Evolutionary conservation across 2,797 vertebrate genomes (phyloP), one percentile per base, ranked within the genome.

Genomic region (Xerus rutilus): DNA sequence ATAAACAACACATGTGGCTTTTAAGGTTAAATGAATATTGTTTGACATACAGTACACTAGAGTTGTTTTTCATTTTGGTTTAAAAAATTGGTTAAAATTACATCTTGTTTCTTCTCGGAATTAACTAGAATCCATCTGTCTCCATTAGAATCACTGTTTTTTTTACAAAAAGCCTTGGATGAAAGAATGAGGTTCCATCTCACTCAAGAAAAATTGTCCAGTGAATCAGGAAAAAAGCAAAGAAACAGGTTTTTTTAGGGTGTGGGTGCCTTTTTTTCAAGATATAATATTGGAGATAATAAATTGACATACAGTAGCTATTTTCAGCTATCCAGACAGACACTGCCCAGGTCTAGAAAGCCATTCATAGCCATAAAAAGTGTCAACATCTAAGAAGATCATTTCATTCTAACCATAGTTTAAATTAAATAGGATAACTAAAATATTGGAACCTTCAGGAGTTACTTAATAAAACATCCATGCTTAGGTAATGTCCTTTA

Each of bases 21-120:
- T 96, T 97, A 96, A 96, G 91, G 93, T 96, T 96, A 98, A 97
- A 97, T 91, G 95, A 97, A 95, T 95, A 96, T 96, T 97, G 91
- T 97, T 97, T 97, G 96, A 97, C 94, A 96, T 95, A 95, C 23
- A 96, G 76, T 95, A 93, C 76, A 87, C 91, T 87, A 89, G 76
- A 97, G 65, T 96, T 94, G 93, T 93, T 98, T 96, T 96, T 95
- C 93, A 91, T 91, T 96, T 97, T 91, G 65, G 79, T 97, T 95
- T 95, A 47, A 97, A 96, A 97, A 93, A 94, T 87, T 93, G 89
- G 86, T 97, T 97, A 97, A 93, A 97, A 97, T 97, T 97, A 97
- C 57, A 94, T 95, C 93, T 96, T 96, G 65, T 95, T 97, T 67
- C 62, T 97, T 96, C 95, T 97, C 65, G 8, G 89, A 96, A 97